Base-by-base conservation (phyloP, 2,113 vertebrate genomes). In the Astur gentilis region DNA sequence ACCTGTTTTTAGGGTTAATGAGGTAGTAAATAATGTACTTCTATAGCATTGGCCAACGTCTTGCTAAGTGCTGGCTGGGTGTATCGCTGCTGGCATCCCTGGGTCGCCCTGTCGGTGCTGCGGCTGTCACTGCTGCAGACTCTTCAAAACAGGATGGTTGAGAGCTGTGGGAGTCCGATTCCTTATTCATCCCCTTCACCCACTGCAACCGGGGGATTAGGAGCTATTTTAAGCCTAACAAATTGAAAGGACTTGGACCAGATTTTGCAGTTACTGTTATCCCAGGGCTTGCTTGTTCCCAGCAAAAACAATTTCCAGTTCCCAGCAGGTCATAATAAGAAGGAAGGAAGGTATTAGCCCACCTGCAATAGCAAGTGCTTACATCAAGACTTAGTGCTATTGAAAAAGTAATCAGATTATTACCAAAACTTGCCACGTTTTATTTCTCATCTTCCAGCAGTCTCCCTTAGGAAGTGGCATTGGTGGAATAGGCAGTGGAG, bases 361-460 rank as follows among this genome's bases (percentile, higher is more conserved):
- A 22, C 0, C 2, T 7, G 31, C 36, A 32, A 16, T 1, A 42
- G 20, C 4, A 0, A n/a, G 7, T 10, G 38, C 38, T 47, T 47
- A 27, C 17, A 27, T 29, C 29, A 58, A 47, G 32, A 19, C 29
- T 15, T 16, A 26, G 42, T n/a, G 29, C 20, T 15, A 9, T 5
- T 3, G 38, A 25, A 78, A 58, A 76, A 29, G 13, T n/a, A 19
- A 25, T 12, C 42, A 27, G 22, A 6, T 40, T 44, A 11, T n/a
- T 36, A 27, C 25, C 36, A 18, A 76, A 75, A 23, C 21, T 34
- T 72, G 58, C 26, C 50, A 12, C 3, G 1, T 58, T 76, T 69
- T 19, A 16, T 62, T 58, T 25, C 60, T 64, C 10, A 5, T 17
- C 21, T 64, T 38, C 64, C 38, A 69, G 40, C 18, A 27, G 23